Percentiles rank a stretch among this genome's conserved stretches.
These are phyloP conservation scores for Neodiprion fabricii DNA, from an alignment of 1,140 invertebrate species.

Conservation along the genomic window DNA sequence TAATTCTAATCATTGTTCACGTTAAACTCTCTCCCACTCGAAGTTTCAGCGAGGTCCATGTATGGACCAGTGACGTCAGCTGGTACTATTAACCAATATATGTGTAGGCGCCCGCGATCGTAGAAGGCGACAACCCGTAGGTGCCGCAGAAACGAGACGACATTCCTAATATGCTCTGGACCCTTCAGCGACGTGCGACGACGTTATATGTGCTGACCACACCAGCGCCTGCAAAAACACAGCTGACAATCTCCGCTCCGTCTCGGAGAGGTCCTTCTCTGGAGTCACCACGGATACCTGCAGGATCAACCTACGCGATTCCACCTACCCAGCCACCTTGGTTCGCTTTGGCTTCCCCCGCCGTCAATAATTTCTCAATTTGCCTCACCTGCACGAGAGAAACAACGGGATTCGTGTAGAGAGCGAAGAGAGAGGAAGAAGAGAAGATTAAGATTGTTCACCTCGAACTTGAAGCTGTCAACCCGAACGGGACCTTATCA, in stretches of 20 bases:
- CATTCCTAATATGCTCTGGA: conserved; percentile 2
- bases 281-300: neutral
- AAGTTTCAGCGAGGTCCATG: conserved; percentile 39
- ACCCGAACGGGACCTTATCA: too few species aligned
- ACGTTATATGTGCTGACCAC: too few species aligned
- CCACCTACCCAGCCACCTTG: too few species aligned
- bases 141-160: conserved; percentile 25
- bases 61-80: conserved; percentile 52
- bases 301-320: neutral
- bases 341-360: too few species aligned
- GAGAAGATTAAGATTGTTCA: too few species aligned
- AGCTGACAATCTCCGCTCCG: neutral
- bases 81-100: conserved; percentile 44
- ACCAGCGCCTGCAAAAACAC: neutral
- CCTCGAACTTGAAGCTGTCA: too few species aligned
- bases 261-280: neutral
- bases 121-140: conserved; percentile 48
- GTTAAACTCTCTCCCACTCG: conserved; percentile 39
- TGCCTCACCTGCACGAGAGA: too few species aligned
- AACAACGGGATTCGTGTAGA: too few species aligned
- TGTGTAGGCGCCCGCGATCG: conserved; percentile 42
- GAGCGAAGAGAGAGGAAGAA: too few species aligned
- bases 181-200: neutral
- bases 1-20: conserved; percentile 43
- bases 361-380: too few species aligned